Conservation (phyloP, 2,113 vertebrate species). For the Thymallus thymallus region DNA sequence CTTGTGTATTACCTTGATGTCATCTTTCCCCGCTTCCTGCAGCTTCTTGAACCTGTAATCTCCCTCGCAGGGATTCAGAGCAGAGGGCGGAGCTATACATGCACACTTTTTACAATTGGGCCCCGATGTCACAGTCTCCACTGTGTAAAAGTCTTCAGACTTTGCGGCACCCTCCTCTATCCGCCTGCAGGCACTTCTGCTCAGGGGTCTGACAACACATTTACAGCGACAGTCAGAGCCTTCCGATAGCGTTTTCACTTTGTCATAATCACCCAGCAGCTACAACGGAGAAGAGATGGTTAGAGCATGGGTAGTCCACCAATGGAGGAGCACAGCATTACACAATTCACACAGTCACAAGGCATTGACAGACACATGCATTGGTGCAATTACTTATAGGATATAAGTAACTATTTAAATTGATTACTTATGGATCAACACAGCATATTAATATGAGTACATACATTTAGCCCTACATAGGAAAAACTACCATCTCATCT, state of each 20-base stretch:
- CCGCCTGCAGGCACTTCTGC: constrained; percentile 84
- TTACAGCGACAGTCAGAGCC: constrained; percentile 93
- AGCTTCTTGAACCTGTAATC: constrained; percentile 87
- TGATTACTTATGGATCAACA: too few species aligned
- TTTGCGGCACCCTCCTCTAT: constrained; percentile 74
- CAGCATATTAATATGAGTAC: too few species aligned
- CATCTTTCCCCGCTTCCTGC: constrained; percentile 77
- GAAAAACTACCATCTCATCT: too few species aligned
- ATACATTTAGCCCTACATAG: too few species aligned
- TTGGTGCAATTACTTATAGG: too few species aligned
- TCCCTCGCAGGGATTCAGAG: constrained; percentile 89
- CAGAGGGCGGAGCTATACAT: constrained; percentile 88
- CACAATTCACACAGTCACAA: too few species aligned
- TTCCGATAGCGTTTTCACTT: constrained; percentile 93
- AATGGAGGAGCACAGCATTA: too few species aligned
- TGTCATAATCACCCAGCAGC: constrained; percentile 95
- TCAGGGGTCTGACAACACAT: constrained; percentile 91
- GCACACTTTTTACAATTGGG: constrained; percentile 87
- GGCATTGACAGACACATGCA: too few species aligned
- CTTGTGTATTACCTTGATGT: constrained; percentile 83
- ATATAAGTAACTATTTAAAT: too few species aligned
- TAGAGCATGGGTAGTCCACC: too few species aligned
- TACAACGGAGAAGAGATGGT: constrained; percentile 69
- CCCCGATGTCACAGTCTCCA: constrained; percentile 92
- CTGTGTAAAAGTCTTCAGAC: constrained; percentile 84